Percentiles rank a stretch among this genome's conserved stretches.
These are phyloP conservation scores for Pelecanus crispus DNA, from an alignment of 2,113 vertebrate species.

Conservation along the genomic window DNA sequence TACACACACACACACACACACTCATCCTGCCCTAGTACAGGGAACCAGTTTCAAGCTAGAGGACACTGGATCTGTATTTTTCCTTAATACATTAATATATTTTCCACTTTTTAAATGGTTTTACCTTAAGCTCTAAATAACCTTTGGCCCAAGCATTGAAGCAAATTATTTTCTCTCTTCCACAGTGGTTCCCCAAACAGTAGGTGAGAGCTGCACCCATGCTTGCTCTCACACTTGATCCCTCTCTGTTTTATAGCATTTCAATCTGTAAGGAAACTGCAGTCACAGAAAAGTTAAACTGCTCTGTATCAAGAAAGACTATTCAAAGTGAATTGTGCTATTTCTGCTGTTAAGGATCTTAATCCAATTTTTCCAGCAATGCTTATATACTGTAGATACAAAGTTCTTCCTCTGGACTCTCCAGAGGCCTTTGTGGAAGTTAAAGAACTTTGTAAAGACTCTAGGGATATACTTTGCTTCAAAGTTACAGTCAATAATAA, in stretches of 20 bases:
- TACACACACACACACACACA: too few species aligned
- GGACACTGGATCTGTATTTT: too few species aligned
- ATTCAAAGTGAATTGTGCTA: background rate
- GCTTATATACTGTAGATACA: background rate
- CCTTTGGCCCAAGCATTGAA: background rate
- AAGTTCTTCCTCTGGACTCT: background rate
- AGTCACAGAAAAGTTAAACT: background rate
- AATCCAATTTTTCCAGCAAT: background rate
- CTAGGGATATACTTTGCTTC: background rate
- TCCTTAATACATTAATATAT: too few species aligned
- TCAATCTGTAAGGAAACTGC: background rate
- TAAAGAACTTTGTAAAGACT: background rate
- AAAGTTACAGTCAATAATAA: background rate
- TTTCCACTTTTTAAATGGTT: too few species aligned
- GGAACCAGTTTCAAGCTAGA: too few species aligned
- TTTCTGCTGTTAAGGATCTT: background rate
- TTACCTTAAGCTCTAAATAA: background rate
- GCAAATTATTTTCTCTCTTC: background rate
- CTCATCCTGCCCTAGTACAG: too few species aligned
- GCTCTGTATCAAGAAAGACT: background rate
- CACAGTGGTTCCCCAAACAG: background rate
- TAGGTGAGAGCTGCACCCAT: background rate
- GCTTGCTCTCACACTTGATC: background rate
- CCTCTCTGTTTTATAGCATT: background rate
- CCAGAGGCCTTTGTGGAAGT: background rate